phyloP scores from a whole-genome alignment of 2,113 vertebrate species.

The Heteronetta atricapilla region DNA sequence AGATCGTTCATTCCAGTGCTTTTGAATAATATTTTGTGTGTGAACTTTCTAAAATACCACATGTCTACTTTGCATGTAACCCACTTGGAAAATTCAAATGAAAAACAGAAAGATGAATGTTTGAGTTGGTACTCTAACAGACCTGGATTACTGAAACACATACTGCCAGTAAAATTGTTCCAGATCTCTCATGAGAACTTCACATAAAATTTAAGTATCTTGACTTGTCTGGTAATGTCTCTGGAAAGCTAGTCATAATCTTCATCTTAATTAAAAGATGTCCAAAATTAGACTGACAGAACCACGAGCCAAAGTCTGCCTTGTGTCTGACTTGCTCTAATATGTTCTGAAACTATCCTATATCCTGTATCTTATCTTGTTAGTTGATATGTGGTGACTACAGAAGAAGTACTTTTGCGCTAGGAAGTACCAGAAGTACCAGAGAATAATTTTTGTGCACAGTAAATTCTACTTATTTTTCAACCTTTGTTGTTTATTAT shows the following conservation, averaged over 20 bases:
- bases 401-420: neutral
- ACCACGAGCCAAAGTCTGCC: neutral
- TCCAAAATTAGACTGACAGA: conserved; percentile 34
- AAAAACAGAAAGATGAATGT: neutral
- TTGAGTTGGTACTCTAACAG: neutral
- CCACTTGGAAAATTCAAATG: conserved; percentile 23
- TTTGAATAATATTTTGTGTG: neutral
- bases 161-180: conserved; percentile 4
- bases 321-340: neutral
- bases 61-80: neutral
- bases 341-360: neutral
- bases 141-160: neutral
- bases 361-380: neutral
- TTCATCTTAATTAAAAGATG: conserved; percentile 40
- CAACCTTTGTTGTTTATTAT: neutral
- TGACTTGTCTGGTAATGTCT: conserved; percentile 9
- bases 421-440: neutral
- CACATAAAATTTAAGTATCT: neutral
- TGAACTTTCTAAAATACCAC: conserved; percentile 1
- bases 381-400: neutral
- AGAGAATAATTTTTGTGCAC: neutral
- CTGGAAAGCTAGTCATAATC: conserved; percentile 38
- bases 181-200: neutral
- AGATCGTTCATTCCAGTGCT: neutral
- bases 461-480: neutral